Evolutionary conservation across 2,888 invertebrate species (phyloP), one percentile per base, ranked within the genome.

Genomic region (Epinotia brunnichana): DNA sequence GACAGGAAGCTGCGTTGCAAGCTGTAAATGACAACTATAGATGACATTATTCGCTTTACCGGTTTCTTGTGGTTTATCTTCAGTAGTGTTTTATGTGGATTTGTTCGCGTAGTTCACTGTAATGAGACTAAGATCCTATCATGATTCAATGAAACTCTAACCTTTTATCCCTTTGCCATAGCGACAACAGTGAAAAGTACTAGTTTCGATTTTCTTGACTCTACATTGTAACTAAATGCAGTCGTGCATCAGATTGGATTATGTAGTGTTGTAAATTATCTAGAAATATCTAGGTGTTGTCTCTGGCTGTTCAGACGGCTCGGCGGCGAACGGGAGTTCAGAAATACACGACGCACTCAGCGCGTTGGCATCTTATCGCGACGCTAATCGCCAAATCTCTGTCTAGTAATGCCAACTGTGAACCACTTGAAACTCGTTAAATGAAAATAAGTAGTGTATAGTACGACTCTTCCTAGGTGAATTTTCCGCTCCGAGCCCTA

Each of bases 221-320:
- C 17, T 41, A 13, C 9, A 39, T 35, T 64, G 64, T 53, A 64
- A 53, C 64, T 39, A 17, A 39, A 54, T 39, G 19, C 35, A 19
- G 19, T 19, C 21, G 21, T 21, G 21, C 39, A 21, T 71, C 59
- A 66, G 61, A 56, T 67, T 62, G 35, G 44, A 61, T 67, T 66
- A 54, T 68, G 51, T 68, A 57, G 29, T 51, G 41, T 66, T 21
- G 21, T 66, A 54, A 56, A 66, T 66, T n/a, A 66, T 68, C 44
- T 66, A 69, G 73, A 35, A 59, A 63, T 70, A 67, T 68, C 54
- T 74, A 67, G 68, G 44, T 48, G 53, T 69, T 66, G 70, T 57
- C 19, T 54, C 56, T 79, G 78, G 78, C 76, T 74, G 69, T 64
- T 79, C 85, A 87, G 86, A 87, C 87, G 86, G 87, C 83, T 74